Evolutionary conservation across 2,888 invertebrate genomes (phyloP).

Genomic region (Trileptium ribeirensis): DNA sequence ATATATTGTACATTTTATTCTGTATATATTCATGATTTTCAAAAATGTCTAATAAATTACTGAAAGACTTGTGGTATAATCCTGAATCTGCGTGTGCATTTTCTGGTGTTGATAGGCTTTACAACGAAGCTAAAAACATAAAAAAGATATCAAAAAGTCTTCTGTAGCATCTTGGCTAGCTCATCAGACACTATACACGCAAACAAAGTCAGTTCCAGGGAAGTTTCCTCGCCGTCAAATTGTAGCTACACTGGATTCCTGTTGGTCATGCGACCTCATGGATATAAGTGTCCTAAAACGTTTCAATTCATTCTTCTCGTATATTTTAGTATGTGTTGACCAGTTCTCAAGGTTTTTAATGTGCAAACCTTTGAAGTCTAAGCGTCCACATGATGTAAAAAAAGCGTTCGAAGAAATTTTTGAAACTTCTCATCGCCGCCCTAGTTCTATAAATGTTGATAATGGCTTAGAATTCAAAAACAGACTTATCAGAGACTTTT

Average conservation of each 20-base stretch:
- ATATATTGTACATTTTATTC: background rate
- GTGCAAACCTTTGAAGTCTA: conserved; percentile 8
- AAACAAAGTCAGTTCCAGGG: background rate
- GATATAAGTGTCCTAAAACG: background rate
- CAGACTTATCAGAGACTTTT: background rate
- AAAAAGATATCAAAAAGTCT: background rate
- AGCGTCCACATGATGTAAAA: background rate
- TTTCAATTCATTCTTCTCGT: background rate
- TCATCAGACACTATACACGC: background rate
- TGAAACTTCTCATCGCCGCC: background rate
- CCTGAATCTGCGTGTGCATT: background rate
- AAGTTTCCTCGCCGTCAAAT: background rate
- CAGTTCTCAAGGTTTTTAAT: background rate
- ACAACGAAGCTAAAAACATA: background rate
- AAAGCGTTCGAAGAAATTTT: conserved; percentile 4
- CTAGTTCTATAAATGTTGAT: background rate
- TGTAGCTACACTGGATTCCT: background rate
- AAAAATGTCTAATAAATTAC: background rate
- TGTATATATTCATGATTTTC: background rate
- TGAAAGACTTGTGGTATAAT: background rate
- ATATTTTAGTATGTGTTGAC: background rate
- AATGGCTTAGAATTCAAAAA: background rate
- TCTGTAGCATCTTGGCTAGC: background rate
- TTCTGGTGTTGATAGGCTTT: background rate
- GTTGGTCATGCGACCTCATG: background rate